Evolutionary conservation across 2,113 vertebrate genomes (phyloP).

Genomic region (Galeopterus variegatus): DNA sequence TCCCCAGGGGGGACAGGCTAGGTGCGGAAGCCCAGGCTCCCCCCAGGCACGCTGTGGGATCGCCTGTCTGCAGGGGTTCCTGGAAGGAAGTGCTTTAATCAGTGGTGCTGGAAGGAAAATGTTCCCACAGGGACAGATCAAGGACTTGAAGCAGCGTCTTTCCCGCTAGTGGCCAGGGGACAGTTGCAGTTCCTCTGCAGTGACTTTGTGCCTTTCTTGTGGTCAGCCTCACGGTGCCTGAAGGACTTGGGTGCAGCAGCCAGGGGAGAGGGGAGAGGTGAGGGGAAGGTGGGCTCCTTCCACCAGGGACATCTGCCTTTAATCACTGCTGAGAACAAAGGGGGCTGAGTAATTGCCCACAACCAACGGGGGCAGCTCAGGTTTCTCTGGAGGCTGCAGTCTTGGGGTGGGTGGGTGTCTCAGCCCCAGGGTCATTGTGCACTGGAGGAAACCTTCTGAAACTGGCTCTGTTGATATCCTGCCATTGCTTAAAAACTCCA

Average conservation of each 20-base stretch:
- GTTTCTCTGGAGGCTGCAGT: neutral
- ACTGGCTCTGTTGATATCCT: neutral
- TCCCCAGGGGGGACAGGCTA: neutral
- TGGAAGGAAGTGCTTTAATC: conserved; percentile 36
- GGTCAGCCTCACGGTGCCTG: neutral
- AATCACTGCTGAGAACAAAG: conserved; percentile 2
- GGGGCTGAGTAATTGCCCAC: neutral
- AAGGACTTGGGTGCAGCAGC: neutral
- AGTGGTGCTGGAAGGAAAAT: neutral
- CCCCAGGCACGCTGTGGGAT: neutral
- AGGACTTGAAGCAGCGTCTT: neutral
- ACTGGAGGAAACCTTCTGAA: neutral
- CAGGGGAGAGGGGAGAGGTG: neutral
- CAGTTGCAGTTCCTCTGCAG: neutral
- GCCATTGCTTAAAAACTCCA: neutral
- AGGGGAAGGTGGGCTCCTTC: conserved; percentile 23
- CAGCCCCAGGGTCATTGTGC: neutral
- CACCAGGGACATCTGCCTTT: neutral
- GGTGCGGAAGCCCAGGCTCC: neutral
- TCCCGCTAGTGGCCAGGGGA: neutral
- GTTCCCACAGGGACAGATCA: neutral
- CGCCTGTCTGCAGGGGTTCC: neutral
- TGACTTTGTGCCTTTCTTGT: conserved; percentile 48
- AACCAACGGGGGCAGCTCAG: neutral
- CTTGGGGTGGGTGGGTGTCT: neutral